phyloP scores from a whole-genome alignment of 2,113 vertebrate genomes.

The Hippocampus barbouri region DNA sequence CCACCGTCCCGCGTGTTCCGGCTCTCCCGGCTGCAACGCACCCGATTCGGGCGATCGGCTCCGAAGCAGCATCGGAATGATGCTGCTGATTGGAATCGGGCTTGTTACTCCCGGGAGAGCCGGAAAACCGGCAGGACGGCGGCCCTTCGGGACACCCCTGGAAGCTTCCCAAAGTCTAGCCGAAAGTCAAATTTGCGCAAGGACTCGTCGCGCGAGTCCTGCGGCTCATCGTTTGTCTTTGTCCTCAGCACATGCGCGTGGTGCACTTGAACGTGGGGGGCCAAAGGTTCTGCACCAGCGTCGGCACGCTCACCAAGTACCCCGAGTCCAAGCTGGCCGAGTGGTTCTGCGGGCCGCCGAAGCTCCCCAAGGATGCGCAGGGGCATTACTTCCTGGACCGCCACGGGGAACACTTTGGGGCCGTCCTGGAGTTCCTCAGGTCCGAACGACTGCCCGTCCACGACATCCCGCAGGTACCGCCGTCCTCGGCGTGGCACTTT shows the following conservation, averaged over 20 bases:
- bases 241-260: slow-evolving; percentile 64
- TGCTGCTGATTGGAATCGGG: no score
- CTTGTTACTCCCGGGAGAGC: no score
- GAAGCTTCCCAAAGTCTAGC: no score
- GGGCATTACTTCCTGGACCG: slow-evolving; percentile 87
- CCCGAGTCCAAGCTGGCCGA: slow-evolving; percentile 80
- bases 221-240: not conserved
- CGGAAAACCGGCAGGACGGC: no score
- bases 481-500: no score
- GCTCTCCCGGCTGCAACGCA: no score
- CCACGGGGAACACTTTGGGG: slow-evolving; percentile 78
- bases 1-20: no score
- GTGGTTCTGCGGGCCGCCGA: slow-evolving; percentile 70
- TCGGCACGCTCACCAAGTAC: slow-evolving; percentile 79
- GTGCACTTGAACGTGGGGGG: slow-evolving; percentile 86
- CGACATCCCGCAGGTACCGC: slow-evolving; percentile 69
- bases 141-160: no score
- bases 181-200: no score
- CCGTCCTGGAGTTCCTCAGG: slow-evolving; percentile 84
- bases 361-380: slow-evolving; percentile 64
- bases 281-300: slow-evolving; percentile 76
- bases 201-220: no score
- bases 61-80: no score
- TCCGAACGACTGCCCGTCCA: slow-evolving; percentile 74
- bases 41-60: no score